Evolutionary conservation across 2,113 vertebrate species (phyloP).

Genomic region (Daphoenositta chrysoptera): DNA sequence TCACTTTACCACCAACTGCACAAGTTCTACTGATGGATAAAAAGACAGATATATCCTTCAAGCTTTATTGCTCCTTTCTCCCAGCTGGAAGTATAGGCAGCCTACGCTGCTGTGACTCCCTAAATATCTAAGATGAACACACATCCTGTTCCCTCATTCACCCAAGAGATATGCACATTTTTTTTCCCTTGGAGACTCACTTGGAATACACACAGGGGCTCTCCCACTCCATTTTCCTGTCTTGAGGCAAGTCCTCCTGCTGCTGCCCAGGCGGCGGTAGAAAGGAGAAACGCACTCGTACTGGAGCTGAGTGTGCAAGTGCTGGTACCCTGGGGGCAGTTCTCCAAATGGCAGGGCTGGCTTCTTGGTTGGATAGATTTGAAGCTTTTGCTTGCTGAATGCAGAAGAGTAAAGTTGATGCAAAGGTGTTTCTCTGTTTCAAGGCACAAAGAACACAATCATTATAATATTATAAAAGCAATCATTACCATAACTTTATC

Average conservation of each 20-base stretch:
- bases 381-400: constrained; percentile 74
- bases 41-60: neutral
- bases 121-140: neutral
- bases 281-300: constrained; percentile 90
- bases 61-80: neutral
- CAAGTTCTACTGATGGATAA: neutral
- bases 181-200: constrained; percentile 73
- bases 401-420: constrained; percentile 85
- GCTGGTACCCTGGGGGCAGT: constrained; percentile 86
- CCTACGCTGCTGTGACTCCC: neutral
- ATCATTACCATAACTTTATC: neutral
- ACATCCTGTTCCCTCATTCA: neutral
- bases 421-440: constrained; percentile 87
- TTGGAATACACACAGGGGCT: constrained; percentile 91
- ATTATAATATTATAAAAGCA: neutral
- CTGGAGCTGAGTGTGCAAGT: constrained; percentile 90
- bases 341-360: constrained; percentile 75
- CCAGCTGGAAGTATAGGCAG: neutral
- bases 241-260: constrained; percentile 91
- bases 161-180: neutral
- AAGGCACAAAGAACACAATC: neutral
- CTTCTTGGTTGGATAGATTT: constrained; percentile 77
- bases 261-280: constrained; percentile 90
- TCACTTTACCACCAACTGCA: neutral
- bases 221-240: constrained; percentile 97